Conservation (phyloP, 2,113 vertebrate genomes). For the Sitta europaea region DNA sequence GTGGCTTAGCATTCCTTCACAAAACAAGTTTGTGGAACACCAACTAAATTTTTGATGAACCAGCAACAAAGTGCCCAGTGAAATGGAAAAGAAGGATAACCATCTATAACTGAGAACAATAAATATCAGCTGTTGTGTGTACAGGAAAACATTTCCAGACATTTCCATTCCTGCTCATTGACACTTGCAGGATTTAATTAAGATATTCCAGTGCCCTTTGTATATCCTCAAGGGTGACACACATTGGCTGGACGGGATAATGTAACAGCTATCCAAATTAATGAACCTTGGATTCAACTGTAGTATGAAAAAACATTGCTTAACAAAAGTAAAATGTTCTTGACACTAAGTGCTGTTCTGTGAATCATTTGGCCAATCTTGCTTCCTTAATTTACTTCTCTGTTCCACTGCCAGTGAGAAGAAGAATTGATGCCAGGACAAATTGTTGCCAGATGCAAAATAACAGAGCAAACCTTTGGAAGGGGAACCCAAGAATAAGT, state of each 20-base stretch:
- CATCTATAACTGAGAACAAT: background rate
- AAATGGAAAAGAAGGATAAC: background rate
- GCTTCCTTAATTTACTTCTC: conserved; percentile 42
- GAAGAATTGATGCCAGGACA: conserved; percentile 32
- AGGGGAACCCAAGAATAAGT: background rate
- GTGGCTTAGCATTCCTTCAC: background rate
- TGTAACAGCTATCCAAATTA: background rate
- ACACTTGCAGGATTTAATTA: conserved; percentile 24
- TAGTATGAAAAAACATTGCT: conserved; percentile 20
- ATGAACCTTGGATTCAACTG: conserved; percentile 2
- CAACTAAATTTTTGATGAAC: background rate
- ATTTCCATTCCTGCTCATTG: conserved; percentile 26
- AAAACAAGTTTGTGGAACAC: background rate
- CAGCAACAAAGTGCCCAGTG: background rate
- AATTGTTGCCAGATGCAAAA: conserved; percentile 46
- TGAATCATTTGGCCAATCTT: conserved; percentile 25
- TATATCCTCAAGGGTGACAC: background rate
- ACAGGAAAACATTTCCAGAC: background rate
- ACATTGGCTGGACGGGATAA: background rate
- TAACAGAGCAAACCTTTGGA: background rate
- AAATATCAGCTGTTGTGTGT: background rate
- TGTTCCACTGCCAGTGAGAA: conserved; percentile 42
- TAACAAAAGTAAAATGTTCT: conserved; percentile 51
- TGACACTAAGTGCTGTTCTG: conserved; percentile 51
- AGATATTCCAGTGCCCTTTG: background rate